Conservation (phyloP, 1,140 invertebrate species). For the Orius laevigatus region DNA sequence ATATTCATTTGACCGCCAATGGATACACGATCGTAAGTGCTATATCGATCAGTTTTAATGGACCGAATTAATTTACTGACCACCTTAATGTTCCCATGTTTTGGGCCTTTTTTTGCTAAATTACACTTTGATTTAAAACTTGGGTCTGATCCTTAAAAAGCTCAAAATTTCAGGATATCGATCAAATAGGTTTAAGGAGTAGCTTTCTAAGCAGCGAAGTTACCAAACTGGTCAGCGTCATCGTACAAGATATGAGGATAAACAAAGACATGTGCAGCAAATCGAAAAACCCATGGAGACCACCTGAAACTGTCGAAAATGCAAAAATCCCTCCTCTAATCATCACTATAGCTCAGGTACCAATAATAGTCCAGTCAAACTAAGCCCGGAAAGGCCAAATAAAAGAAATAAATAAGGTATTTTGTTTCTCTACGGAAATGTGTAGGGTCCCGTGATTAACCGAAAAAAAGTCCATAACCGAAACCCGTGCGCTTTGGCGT, state of each 20-base stretch:
- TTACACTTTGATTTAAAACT: too few relatives aligned
- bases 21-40: conserved; percentile 47
- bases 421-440: too few relatives aligned
- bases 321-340: conserved; percentile 57
- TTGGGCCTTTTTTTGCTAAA: too few relatives aligned
- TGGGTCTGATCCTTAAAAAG: too few relatives aligned
- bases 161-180: conserved; percentile 51
- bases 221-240: conserved; percentile 69
- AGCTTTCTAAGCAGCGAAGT: conserved; percentile 80
- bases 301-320: conserved; percentile 21
- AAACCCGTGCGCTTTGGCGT: too few relatives aligned
- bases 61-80: too few relatives aligned
- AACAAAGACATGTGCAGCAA: conserved; percentile 50
- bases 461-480: too few relatives aligned
- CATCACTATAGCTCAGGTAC: conserved; percentile 64
- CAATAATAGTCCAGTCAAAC: conserved; percentile 4
- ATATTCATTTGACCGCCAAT: conserved; percentile 47
- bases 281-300: conserved; percentile 17
- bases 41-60: too few relatives aligned
- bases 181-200: conserved; percentile 70
- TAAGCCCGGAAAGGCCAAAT: too few relatives aligned
- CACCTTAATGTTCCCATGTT: too few relatives aligned
- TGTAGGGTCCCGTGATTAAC: too few relatives aligned
- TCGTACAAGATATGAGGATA: conserved; percentile 66
- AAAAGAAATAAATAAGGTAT: too few relatives aligned